A percentile compares a stretch with the other conserved stretches of the same genome.
Conservation (phyloP, 2,888 invertebrate genomes). For the Metallyticus violacea region DNA sequence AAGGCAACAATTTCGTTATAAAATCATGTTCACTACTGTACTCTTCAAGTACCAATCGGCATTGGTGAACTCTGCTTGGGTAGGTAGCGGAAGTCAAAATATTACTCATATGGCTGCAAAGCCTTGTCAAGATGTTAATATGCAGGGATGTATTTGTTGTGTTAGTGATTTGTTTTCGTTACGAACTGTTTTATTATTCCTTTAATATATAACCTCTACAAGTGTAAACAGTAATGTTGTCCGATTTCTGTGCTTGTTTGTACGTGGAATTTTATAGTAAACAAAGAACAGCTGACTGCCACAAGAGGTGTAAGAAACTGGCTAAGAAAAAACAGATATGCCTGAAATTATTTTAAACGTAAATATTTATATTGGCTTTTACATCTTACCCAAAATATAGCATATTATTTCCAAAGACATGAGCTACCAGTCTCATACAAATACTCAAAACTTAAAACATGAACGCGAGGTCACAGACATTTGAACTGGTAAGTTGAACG, state of each 20-base stretch:
- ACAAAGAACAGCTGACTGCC: conserved; percentile 27
- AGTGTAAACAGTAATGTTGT: conserved; percentile 4
- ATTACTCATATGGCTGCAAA: not conserved
- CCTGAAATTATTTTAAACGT: not conserved
- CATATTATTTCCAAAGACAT: conserved; percentile 23
- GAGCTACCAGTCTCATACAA: conserved; percentile 24
- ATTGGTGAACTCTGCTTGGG: not conserved
- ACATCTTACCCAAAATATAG: not conserved
- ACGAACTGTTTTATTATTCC: not conserved
- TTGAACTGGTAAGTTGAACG: conserved; percentile 45
- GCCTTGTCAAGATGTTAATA: not conserved
- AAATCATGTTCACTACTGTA: too few relatives aligned
- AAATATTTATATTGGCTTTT: not conserved
- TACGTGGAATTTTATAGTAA: conserved; percentile 7
- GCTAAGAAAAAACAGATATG: not conserved
- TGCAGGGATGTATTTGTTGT: not conserved
- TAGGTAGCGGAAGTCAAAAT: not conserved
- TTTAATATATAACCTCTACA: not conserved
- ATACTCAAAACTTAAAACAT: conserved; percentile 39
- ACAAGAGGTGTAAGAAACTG: not conserved
- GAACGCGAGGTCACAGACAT: conserved; percentile 48
- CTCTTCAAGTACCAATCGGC: not conserved
- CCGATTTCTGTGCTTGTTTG: conserved; percentile 8
- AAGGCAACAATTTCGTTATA: too few relatives aligned
- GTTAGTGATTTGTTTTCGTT: not conserved